A percentile compares a stretch with the other conserved stretches of the same genome.
phyloP scores from a whole-genome alignment of 2,113 vertebrate genomes.

The Cepphus grylle region DNA sequence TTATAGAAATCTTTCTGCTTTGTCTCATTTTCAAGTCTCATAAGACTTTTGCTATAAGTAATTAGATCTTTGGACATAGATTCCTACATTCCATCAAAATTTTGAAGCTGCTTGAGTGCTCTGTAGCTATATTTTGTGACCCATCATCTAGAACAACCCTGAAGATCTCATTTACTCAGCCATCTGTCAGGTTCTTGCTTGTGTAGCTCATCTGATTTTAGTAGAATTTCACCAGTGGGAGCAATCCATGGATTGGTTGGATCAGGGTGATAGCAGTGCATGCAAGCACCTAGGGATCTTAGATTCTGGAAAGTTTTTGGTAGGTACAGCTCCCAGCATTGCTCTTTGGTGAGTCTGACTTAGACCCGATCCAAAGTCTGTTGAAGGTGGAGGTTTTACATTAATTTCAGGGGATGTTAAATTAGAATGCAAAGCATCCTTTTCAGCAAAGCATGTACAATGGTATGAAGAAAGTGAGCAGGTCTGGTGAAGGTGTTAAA shows the following conservation, averaged over 20 bases:
- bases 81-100: neutral
- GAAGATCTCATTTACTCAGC: neutral
- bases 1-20: neutral
- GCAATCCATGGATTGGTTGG: neutral
- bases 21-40: neutral
- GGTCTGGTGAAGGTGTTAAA: neutral
- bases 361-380: neutral
- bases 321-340: neutral
- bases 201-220: neutral
- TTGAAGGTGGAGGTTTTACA: neutral
- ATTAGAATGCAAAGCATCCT: neutral
- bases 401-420: neutral
- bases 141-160: neutral
- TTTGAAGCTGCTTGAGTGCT: neutral
- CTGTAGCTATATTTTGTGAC: neutral
- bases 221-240: neutral
- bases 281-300: neutral
- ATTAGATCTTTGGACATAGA: neutral
- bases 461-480: neutral
- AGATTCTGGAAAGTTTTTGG: neutral
- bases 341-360: neutral
- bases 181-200: neutral
- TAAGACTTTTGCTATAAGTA: neutral
- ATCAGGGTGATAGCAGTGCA: neutral
- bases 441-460: neutral